These are phyloP conservation scores for Petrosia ficiformis DNA, from an alignment of 37 sponge, comb jelly and placozoan genomes.

Conservation along the genomic window DNA sequence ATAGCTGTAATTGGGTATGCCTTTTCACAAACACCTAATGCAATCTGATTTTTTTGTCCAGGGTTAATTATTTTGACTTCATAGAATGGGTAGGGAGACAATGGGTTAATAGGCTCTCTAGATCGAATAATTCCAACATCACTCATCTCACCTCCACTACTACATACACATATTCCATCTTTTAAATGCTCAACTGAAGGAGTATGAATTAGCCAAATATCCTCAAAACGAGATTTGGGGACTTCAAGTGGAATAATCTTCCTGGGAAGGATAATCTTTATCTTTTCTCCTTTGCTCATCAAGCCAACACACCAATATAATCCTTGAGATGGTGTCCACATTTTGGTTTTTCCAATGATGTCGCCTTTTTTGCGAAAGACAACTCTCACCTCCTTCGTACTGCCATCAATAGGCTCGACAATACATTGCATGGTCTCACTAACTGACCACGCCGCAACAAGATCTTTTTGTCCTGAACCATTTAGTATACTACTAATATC, in stretches of 20 bases:
- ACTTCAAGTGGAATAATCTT: slow-evolving; percentile 1
- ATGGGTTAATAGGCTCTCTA: slow-evolving; percentile 36
- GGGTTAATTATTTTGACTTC: slow-evolving; percentile 62
- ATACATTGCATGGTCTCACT: slow-evolving; percentile 51
- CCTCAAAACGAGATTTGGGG: slow-evolving; percentile 15
- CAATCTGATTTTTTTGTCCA: slow-evolving; percentile 54
- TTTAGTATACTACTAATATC: slow-evolving; percentile 59
- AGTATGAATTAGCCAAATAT: slow-evolving; percentile 33
- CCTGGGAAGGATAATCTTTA: slow-evolving; percentile 30
- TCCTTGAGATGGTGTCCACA: slow-evolving; percentile 43
- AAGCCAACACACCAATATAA: slow-evolving; percentile 58
- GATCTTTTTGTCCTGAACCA: slow-evolving; percentile 11
- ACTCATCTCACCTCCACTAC: slow-evolving; percentile 19
- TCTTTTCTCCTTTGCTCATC: slow-evolving; percentile 60
- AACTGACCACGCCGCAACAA: slow-evolving; percentile 13
- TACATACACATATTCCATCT: slow-evolving; percentile 23
- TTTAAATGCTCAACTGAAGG: slow-evolving; percentile 23
- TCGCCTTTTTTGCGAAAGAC: slow-evolving; percentile 49
- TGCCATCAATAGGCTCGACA: slow-evolving; percentile 32
- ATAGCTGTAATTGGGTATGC: slow-evolving; percentile 37
- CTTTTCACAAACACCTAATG: slow-evolving; percentile 53
- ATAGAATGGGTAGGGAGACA: slow-evolving; percentile 12
- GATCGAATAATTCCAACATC: slow-evolving; percentile 48
- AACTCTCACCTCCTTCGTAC: slow-evolving; percentile 38
- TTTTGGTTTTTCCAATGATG: slow-evolving; percentile 12